Evolutionary conservation across 2,888 invertebrate genomes (phyloP), one percentile per base, ranked within the genome.

Genomic region (Agonopterix heracliana): DNA sequence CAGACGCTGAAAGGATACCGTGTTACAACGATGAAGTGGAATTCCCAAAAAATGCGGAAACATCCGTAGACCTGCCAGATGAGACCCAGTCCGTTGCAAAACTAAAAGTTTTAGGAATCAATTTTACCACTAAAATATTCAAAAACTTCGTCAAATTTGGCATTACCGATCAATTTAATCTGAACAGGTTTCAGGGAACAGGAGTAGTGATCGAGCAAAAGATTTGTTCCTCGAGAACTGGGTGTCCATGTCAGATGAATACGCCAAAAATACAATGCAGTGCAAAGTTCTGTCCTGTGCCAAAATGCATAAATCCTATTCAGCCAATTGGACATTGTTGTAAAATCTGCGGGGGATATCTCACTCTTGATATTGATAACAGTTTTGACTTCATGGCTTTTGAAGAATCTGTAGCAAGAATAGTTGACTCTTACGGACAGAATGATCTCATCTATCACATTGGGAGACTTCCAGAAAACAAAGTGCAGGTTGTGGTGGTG

Each of bases 1-100:
- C 90, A 0, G 86, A 90, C 56, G 67, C 80, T 0, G 89, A 90
- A 52, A 75, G 82, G 54, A 56, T 89, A 1, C 90, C 90, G 0
- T 90, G 90, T 53, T 72, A 62, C 13, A 74, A 85, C 43, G 90
- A 90, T 52, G 59, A 67, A 5, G 89, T 87, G 0, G 64, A 72
- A 26, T 86, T 90, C 51, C 81, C 87, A 0, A 36, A 40, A 8
- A 62, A 74, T 36, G 56, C 70, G 0, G 69, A 68, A 45, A 81
- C 78, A 13, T 70, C 73, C 0, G 57, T 86, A 2, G 45, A 46
- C 0, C 59, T 86, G 26, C 87, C 87, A 17, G 62, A 73, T 34
- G 12, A 42, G 0, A 53, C 50, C 1, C 86, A 87, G 55, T 54
- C 46, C 40, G 56, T 86, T 0, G 54, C 63, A 48, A 58, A 54